A percentile compares a stretch with the other conserved stretches of the same genome.
Conservation (phyloP, 2,797 vertebrate genomes). For the Pangasius djambal region DNA sequence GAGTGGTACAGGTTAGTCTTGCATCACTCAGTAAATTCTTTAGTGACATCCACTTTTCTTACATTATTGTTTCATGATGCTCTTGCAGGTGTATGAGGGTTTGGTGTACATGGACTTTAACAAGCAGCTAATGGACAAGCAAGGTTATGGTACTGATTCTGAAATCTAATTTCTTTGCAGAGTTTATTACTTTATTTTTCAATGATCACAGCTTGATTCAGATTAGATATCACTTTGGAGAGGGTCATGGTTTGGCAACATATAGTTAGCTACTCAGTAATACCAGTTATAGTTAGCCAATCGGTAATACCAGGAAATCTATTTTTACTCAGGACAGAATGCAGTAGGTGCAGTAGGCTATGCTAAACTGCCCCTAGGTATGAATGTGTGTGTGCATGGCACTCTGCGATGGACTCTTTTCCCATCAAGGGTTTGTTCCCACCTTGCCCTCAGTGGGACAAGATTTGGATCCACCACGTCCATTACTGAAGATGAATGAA, state of each 20-base stretch:
- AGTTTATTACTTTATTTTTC: neutral
- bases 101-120: conserved; percentile 86
- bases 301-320: neutral
- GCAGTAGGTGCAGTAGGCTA: neutral
- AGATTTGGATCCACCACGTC: neutral
- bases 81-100: conserved; percentile 80
- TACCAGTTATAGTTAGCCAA: neutral
- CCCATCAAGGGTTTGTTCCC: neutral
- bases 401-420: no score
- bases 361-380: neutral
- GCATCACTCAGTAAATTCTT: neutral
- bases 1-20: conserved; percentile 79
- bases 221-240: neutral
- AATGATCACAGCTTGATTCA: no score
- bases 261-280: neutral
- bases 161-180: neutral
- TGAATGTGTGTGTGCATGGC: neutral
- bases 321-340: neutral
- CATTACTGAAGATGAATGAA: neutral
- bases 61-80: neutral
- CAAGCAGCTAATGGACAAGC: conserved; percentile 77
- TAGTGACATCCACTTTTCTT: neutral
- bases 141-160: conserved; percentile 73
- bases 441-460: neutral
- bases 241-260: neutral